A percentile compares a stretch with the other conserved stretches of the same genome.
Conservation (phyloP, 2,113 vertebrate genomes). For the Cephalopholis sonnerati region DNA sequence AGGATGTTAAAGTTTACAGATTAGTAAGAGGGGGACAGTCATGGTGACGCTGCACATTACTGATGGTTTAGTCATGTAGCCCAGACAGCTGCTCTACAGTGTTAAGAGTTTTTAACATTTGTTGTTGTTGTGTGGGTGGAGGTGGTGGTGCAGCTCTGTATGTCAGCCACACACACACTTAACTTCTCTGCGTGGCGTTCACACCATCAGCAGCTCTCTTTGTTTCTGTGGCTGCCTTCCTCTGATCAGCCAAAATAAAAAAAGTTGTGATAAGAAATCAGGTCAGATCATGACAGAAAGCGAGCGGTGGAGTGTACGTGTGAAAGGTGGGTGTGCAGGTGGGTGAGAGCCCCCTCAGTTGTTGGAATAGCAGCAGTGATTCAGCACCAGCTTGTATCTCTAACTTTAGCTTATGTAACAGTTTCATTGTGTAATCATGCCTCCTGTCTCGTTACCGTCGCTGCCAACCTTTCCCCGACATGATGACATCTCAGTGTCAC, state of each 20-base stretch:
- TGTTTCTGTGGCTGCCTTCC: background rate
- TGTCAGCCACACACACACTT: background rate
- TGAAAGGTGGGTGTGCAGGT: constrained; percentile 20
- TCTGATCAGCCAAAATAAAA: background rate
- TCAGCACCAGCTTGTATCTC: background rate
- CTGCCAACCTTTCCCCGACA: background rate
- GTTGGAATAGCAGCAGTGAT: constrained; percentile 10
- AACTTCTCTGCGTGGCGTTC: background rate
- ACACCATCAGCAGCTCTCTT: background rate
- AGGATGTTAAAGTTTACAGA: constrained; percentile 37
- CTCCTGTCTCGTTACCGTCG: background rate
- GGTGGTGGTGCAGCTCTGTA: background rate
- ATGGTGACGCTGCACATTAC: background rate
- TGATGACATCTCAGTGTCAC: background rate
- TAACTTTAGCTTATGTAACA: constrained; percentile 22
- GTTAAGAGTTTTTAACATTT: background rate
- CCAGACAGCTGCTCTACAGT: background rate
- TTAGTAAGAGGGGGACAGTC: constrained; percentile 15
- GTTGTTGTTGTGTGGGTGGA: background rate
- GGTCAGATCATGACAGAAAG: background rate
- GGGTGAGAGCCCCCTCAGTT: background rate
- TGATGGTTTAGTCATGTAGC: background rate
- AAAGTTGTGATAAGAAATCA: background rate
- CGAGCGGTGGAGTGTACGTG: background rate
- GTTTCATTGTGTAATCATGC: background rate